Evolutionary conservation across 1,140 invertebrate species (phyloP).

Genomic region (Aricia agestis): DNA sequence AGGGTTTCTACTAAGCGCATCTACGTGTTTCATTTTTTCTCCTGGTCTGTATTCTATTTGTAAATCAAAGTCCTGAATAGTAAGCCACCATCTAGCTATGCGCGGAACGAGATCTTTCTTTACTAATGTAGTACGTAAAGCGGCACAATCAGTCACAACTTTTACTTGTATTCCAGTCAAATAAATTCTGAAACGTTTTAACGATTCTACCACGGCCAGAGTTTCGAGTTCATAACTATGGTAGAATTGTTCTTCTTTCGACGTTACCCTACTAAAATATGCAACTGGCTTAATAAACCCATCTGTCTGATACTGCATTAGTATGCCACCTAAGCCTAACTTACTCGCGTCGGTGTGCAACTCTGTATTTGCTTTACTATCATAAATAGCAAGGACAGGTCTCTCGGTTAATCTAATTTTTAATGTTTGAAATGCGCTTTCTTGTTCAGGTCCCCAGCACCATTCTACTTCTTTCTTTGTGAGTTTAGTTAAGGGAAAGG

Average conservation of each 20-base stretch:
- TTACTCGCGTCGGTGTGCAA: slow-evolving; percentile 46
- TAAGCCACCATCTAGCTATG: slow-evolving; percentile 20
- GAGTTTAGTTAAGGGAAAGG: neutral
- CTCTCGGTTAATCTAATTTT: neutral
- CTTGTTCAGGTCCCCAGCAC: neutral
- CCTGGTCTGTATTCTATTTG: slow-evolving; percentile 47
- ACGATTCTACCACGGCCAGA: slow-evolving; percentile 40
- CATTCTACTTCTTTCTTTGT: neutral
- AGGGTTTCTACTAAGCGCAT: slow-evolving; percentile 41
- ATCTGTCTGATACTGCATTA: slow-evolving; percentile 28
- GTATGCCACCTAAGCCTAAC: slow-evolving; percentile 34
- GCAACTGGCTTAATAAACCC: slow-evolving; percentile 41
- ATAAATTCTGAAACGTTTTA: slow-evolving; percentile 50
- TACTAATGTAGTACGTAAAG: neutral
- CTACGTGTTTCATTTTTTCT: slow-evolving; percentile 40
- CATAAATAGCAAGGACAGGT: neutral
- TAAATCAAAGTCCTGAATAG: slow-evolving; percentile 45
- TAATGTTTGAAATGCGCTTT: neutral
- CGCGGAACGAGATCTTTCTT: neutral
- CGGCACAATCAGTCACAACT: slow-evolving; percentile 55
- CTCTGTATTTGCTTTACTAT: slow-evolving; percentile 29
- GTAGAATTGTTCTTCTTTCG: slow-evolving; percentile 41
- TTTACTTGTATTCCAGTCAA: slow-evolving; percentile 52
- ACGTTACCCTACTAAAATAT: slow-evolving; percentile 49
- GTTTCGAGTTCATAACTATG: slow-evolving; percentile 54